Evolutionary conservation across 2,797 vertebrate genomes (phyloP).

Genomic region (Hipposideros larvatus): DNA sequence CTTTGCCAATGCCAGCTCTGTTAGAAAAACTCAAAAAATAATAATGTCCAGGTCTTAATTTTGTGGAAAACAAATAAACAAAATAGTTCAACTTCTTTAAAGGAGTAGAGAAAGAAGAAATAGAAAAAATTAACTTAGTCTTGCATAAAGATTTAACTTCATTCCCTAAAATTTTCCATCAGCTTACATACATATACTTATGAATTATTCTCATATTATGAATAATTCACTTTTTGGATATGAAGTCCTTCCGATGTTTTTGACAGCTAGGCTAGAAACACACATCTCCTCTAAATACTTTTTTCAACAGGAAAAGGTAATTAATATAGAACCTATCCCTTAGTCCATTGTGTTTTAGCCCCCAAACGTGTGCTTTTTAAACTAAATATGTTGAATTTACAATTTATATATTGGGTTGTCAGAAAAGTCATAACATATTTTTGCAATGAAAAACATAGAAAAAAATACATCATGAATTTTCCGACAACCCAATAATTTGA

Average conservation of each 20-base stretch:
- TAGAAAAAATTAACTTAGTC: background rate
- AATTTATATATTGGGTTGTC: no score
- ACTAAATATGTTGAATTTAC: background rate
- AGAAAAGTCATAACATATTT: no score
- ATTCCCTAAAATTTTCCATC: background rate
- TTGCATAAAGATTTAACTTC: background rate
- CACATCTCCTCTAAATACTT: background rate
- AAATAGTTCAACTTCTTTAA: background rate
- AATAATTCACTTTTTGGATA: background rate
- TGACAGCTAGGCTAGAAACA: background rate
- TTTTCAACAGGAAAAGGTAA: background rate
- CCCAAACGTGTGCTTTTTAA: background rate
- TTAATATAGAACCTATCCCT: background rate
- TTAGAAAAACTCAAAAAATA: conserved; percentile 9
- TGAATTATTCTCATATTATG: background rate
- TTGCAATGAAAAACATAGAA: no score
- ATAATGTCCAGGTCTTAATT: background rate
- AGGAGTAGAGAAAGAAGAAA: background rate
- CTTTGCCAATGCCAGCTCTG: background rate
- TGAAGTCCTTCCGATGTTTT: background rate
- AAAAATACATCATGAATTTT: no score
- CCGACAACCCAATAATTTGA: background rate
- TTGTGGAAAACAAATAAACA: background rate
- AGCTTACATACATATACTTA: background rate
- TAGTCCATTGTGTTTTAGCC: background rate